Base-by-base conservation (phyloP, 2,888 invertebrate species). In the Stenodera caucasica region DNA sequence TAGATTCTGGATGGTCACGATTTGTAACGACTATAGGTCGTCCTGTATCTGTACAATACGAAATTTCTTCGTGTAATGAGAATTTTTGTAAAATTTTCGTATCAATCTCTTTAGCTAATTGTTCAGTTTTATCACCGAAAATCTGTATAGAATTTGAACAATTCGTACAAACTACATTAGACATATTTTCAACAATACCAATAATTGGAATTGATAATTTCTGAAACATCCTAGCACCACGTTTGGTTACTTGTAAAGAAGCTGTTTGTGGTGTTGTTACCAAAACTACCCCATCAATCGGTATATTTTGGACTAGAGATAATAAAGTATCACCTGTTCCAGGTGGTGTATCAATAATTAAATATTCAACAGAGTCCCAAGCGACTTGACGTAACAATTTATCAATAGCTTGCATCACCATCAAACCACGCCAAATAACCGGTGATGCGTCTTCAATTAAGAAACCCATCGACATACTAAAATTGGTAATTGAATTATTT, bases 261-360 rank as follows among this genome's bases (percentile, higher is more conserved):
- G 95, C 90, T 56, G 87, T 87, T 78, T 97, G 97, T 0, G 97
- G 96, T 0, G 96, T 98, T 8, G 96, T 94, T 0, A 98, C 94
- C 52, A 98, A 82, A n/a, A 98, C 75, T 4, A 90, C 93, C 15
- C 93, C 96, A 74, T 90, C 83, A 50, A 97, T 86, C 1, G 93
- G 92, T 52, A 96, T 82, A 80, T 92, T 94, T 80, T 98, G 98
- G 45, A 92, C 86, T 1, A 98, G 84, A 0, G 96, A 95, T 1
- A 98, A 83, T 77, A 96, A 96, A 0, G 95, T 93, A 80, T 98
- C 98, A 0, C 98, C 98, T 0, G 98, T 98, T 32, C 98, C 98
- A 0, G 98, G 98, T 2, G 98, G 98, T 70, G 97, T 96, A 81
- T 98, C 98, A 0, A 98, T 85, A 14, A 98, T 83, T 58, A 98